Evolutionary conservation across 2,888 invertebrate genomes (phyloP).

Genomic region (Eurytoma adleriae): DNA sequence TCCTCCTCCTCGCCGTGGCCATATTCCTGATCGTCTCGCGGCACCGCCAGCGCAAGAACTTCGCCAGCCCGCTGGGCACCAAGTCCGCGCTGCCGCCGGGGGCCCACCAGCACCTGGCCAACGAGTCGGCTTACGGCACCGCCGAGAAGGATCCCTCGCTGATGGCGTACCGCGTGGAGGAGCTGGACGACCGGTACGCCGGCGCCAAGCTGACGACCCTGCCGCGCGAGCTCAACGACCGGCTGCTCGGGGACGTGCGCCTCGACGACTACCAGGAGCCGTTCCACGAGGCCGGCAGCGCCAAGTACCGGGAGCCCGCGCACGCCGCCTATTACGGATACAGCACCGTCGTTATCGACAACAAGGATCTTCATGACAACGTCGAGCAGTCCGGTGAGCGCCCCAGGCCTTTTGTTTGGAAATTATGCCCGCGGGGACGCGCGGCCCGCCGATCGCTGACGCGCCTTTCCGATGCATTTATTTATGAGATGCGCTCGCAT

Average conservation of each 20-base stretch:
- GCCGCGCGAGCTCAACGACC: constrained; percentile 74
- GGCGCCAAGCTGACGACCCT: constrained; percentile 73
- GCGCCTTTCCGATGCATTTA: constrained; percentile 42
- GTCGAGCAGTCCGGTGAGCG: constrained; percentile 74
- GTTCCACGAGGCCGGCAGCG: constrained; percentile 69
- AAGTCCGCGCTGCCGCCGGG: constrained; percentile 75
- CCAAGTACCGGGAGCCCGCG: constrained; percentile 72
- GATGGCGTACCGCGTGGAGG: constrained; percentile 79
- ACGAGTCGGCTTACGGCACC: constrained; percentile 78
- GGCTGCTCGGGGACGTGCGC: constrained; percentile 73
- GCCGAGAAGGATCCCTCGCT: constrained; percentile 78
- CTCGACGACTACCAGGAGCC: constrained; percentile 75
- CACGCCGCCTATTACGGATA: constrained; percentile 75
- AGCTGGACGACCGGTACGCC: constrained; percentile 78
- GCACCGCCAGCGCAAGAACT: constrained; percentile 77
- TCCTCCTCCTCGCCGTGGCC: constrained; percentile 78
- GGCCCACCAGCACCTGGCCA: constrained; percentile 76
- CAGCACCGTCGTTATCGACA: constrained; percentile 75
- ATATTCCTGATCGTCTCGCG: constrained; percentile 79
- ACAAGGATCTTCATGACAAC: constrained; percentile 75
- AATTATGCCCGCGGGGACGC: constrained; percentile 19
- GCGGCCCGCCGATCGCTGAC: neutral
- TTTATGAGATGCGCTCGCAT: constrained; percentile 34
- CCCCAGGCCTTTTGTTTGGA: constrained; percentile 33
- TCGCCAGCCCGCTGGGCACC: constrained; percentile 76